phyloP scores from a whole-genome alignment of 2,888 invertebrate genomes.

The Lasioglossum lativentre region DNA sequence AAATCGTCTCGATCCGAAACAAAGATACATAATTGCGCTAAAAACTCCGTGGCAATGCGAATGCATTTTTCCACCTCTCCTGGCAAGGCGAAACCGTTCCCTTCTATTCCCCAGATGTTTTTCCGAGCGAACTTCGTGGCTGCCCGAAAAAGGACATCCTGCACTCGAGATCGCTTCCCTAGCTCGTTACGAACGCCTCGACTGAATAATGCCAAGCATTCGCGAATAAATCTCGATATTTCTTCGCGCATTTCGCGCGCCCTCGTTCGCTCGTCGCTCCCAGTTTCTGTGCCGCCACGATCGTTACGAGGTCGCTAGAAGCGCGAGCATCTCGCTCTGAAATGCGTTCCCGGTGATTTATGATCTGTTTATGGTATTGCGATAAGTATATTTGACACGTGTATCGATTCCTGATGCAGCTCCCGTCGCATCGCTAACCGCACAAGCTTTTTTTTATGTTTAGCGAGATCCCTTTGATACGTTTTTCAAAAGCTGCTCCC shows the following conservation, averaged over 20 bases:
- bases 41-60: not conserved
- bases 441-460: not conserved
- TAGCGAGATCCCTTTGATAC: not conserved
- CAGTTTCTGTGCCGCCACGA: slow-evolving; percentile 30
- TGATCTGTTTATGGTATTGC: slow-evolving; percentile 51
- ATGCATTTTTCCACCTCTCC: slow-evolving; percentile 11
- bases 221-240: slow-evolving; percentile 41
- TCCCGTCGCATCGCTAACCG: not conserved
- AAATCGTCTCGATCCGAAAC: not conserved
- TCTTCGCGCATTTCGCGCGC: slow-evolving; percentile 35
- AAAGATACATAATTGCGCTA: not conserved
- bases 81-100: not conserved
- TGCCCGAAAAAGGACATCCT: not conserved
- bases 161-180: not conserved
- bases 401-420: slow-evolving; percentile 26
- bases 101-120: not conserved
- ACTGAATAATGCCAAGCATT: not conserved
- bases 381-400: slow-evolving; percentile 48
- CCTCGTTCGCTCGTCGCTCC: slow-evolving; percentile 50
- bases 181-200: slow-evolving; percentile 9
- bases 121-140: not conserved
- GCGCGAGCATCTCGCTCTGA: slow-evolving; percentile 27
- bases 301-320: slow-evolving; percentile 38
- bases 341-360: slow-evolving; percentile 47
- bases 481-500: not conserved